These are phyloP conservation scores for Melipona quadrifasciata DNA, from an alignment of 1,140 invertebrate genomes.

Conservation along the genomic window DNA sequence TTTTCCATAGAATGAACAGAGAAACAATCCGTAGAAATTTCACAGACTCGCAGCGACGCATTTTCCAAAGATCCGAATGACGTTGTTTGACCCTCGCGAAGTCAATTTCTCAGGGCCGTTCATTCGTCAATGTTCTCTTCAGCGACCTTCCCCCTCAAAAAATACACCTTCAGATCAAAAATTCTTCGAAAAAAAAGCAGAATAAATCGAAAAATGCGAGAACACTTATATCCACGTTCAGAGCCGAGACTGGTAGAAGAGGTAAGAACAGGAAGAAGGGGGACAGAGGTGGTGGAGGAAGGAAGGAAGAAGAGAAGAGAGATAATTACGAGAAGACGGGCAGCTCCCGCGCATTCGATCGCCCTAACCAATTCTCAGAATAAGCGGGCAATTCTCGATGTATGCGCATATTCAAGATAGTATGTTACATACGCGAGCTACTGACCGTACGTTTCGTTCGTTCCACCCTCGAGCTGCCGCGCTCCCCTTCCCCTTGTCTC, in stretches of 20 bases:
- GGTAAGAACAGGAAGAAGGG: background rate
- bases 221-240: background rate
- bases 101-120: too few species aligned
- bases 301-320: constrained; percentile 71
- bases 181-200: background rate
- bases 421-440: constrained; percentile 81
- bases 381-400: constrained; percentile 76
- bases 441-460: constrained; percentile 71
- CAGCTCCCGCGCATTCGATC: constrained; percentile 79
- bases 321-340: constrained; percentile 79
- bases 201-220: constrained; percentile 32
- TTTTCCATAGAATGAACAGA: too few species aligned
- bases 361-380: constrained; percentile 79
- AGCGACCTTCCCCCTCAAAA: too few species aligned
- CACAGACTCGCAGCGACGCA: too few species aligned
- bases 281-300: constrained; percentile 33
- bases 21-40: too few species aligned
- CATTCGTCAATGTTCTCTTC: too few species aligned
- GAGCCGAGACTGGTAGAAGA: background rate
- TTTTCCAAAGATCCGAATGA: too few species aligned
- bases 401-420: constrained; percentile 82
- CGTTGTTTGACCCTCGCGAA: too few species aligned
- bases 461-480: constrained; percentile 54
- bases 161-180: too few species aligned
- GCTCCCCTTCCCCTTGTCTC: constrained; percentile 12